Percentiles rank a stretch among this genome's conserved stretches.
Conservation (phyloP, 2,797 vertebrate species). For the Aldrovandia affinis region DNA sequence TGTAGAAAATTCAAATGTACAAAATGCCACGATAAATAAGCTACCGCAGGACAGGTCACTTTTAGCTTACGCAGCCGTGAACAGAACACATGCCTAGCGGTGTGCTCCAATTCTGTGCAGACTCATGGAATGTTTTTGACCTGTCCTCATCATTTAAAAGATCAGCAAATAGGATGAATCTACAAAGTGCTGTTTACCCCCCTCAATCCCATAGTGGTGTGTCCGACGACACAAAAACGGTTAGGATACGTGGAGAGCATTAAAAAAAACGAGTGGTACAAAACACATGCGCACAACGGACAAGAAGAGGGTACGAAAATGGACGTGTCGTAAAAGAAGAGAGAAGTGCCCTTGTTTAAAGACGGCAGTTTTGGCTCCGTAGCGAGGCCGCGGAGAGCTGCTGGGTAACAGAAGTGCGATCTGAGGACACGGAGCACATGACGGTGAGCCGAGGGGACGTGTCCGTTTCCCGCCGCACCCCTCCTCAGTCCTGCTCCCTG, state of each 20-base stretch:
- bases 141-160: too few relatives aligned
- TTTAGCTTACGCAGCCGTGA: too few relatives aligned
- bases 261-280: background rate
- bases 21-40: too few relatives aligned
- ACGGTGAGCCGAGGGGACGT: background rate
- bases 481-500: slow-evolving; percentile 24
- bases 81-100: too few relatives aligned
- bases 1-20: too few relatives aligned
- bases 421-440: background rate
- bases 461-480: background rate
- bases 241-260: background rate
- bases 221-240: background rate
- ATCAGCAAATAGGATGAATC: background rate
- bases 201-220: too few relatives aligned
- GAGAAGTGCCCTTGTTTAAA: background rate
- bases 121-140: too few relatives aligned
- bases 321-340: background rate
- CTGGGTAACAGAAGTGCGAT: background rate
- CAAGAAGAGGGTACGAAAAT: background rate
- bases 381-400: background rate
- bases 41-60: too few relatives aligned
- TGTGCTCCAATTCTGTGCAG: too few relatives aligned
- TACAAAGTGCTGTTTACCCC: too few relatives aligned
- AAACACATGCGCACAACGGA: background rate
- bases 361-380: background rate